These are phyloP conservation scores for Sceliomorpha sp. DNA, from an alignment of 2,888 invertebrate genomes.

Conservation along the genomic window DNA sequence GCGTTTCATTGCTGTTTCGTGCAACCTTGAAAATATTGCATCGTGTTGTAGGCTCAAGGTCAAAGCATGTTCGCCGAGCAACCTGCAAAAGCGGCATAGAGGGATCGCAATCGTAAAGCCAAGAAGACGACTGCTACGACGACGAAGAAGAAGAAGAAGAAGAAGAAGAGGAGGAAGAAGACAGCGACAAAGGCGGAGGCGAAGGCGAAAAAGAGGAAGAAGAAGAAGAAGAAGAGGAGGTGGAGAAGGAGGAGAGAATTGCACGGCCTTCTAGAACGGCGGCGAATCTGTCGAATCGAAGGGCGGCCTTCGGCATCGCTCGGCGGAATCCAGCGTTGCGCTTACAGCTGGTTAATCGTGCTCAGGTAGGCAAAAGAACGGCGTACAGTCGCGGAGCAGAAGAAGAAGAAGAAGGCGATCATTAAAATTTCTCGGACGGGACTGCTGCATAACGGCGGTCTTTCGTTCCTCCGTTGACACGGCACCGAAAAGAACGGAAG, in stretches of 20 bases:
- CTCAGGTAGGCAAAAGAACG: slow-evolving; percentile 69
- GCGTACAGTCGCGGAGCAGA: slow-evolving; percentile 51
- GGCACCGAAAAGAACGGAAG: slow-evolving; percentile 62
- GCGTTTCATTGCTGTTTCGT: slow-evolving; percentile 50
- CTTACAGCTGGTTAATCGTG: slow-evolving; percentile 68
- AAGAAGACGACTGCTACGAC: too few relatives aligned
- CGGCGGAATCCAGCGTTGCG: slow-evolving; percentile 65
- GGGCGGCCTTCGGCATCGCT: slow-evolving; percentile 60
- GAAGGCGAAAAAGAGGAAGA: slow-evolving; percentile 33
- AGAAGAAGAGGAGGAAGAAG: slow-evolving; percentile 25
- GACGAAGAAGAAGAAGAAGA: too few relatives aligned
- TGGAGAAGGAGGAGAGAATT: slow-evolving; percentile 41
- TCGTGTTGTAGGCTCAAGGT: slow-evolving; percentile 52
- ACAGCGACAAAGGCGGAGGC: slow-evolving; percentile 17
- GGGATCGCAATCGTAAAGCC: slow-evolving; percentile 54
- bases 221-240: slow-evolving; percentile 42
- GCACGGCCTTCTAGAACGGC: slow-evolving; percentile 53
- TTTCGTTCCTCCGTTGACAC: slow-evolving; percentile 61
- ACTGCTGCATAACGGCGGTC: slow-evolving; percentile 58
- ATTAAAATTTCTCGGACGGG: slow-evolving; percentile 70
- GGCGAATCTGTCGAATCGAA: slow-evolving; percentile 61
- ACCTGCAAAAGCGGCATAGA: slow-evolving; percentile 41
- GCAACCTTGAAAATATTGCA: slow-evolving; percentile 57
- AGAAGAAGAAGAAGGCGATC: slow-evolving; percentile 64
- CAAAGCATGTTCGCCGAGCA: slow-evolving; percentile 51